phyloP scores from a whole-genome alignment of 2,113 vertebrate species.

The Microtus pennsylvanicus region DNA sequence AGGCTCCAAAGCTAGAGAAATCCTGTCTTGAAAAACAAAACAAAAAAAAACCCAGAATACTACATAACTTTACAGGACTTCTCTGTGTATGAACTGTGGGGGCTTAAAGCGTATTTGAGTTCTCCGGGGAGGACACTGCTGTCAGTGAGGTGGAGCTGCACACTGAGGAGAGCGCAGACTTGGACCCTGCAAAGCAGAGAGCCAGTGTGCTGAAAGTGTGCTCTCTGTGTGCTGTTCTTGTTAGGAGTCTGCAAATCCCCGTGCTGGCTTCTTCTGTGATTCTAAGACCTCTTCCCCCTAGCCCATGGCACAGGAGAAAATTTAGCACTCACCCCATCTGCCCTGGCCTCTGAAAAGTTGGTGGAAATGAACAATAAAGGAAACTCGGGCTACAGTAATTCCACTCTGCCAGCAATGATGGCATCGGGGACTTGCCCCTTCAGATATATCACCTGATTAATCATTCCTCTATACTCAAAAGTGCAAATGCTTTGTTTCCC shows the following conservation, averaged over 20 bases:
- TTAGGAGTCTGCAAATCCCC: constrained; percentile 93
- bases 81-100: background rate
- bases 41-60: background rate
- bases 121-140: constrained; percentile 87
- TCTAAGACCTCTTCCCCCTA: constrained; percentile 94
- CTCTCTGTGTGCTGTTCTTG: constrained; percentile 79
- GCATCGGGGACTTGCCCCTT: constrained; percentile 90
- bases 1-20: no score
- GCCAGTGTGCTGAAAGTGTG: constrained; percentile 84
- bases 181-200: constrained; percentile 86
- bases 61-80: background rate
- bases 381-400: constrained; percentile 99
- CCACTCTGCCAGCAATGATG: constrained; percentile 95
- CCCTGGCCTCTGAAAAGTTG: constrained; percentile 92
- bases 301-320: constrained; percentile 94
- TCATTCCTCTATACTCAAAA: constrained; percentile 94
- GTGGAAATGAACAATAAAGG: constrained; percentile 95
- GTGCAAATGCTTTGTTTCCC: constrained; percentile 92
- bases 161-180: constrained; percentile 84
- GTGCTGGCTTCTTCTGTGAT: constrained; percentile 98
- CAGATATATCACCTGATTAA: constrained; percentile 99
- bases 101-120: constrained; percentile 83
- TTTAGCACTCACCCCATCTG: constrained; percentile 90
- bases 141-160: constrained; percentile 86
- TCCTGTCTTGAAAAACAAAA: no score